These are phyloP conservation scores for Glyptemys insculpta DNA, from an alignment of 2,797 vertebrate genomes.

Conservation along the genomic window DNA sequence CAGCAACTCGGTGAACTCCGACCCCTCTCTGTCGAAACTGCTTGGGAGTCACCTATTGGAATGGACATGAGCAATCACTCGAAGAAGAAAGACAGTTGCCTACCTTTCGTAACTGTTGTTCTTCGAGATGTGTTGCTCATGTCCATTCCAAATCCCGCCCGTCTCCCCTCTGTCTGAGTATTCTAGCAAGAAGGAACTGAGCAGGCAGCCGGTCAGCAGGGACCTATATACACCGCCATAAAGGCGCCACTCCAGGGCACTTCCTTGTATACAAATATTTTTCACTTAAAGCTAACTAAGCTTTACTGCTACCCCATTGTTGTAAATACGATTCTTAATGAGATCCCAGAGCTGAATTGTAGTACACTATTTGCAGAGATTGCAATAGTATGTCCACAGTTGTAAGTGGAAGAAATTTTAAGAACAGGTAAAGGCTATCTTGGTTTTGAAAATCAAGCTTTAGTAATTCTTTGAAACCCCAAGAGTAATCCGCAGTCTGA, in stretches of 20 bases:
- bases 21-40: too few relatives aligned
- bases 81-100: too few relatives aligned
- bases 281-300: background rate
- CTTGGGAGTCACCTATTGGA: too few relatives aligned
- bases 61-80: too few relatives aligned
- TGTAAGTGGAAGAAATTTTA: slow-evolving; percentile 20
- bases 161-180: too few relatives aligned
- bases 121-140: too few relatives aligned
- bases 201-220: too few relatives aligned
- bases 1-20: too few relatives aligned
- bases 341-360: background rate
- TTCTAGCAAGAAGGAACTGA: too few relatives aligned
- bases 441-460: slow-evolving; percentile 31
- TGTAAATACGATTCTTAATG: background rate
- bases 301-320: background rate
- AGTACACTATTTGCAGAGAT: background rate
- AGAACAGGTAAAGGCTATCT: background rate
- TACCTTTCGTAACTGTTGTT: too few relatives aligned
- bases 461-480: background rate
- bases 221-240: too few relatives aligned
- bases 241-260: background rate
- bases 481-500: background rate
- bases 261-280: background rate
- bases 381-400: background rate
- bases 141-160: too few relatives aligned